Base-by-base conservation (phyloP, 64 coral and sea anemone species). In the Porites lutea region DNA sequence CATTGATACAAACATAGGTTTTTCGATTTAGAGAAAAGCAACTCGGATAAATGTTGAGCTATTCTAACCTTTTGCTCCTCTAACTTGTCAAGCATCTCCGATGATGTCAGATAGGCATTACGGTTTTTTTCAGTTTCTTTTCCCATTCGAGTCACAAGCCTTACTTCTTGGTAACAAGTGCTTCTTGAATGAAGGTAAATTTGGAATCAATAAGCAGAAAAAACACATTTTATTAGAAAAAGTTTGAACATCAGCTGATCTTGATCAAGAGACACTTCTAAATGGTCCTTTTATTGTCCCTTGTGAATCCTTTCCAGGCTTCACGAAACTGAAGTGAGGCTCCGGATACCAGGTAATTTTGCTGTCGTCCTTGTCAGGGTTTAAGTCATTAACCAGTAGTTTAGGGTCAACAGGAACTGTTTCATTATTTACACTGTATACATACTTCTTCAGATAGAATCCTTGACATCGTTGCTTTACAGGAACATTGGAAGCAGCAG, bases 121-220 rank as follows among this genome's bases (percentile, higher is more conserved):
- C 73, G 20, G 65, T 77, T 78, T 63, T 21, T 52, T 16, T 43
- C 52, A 77, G 72, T 89, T 62, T 37, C 87, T 89, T n/a, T 59
- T 78, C 62, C 58, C 74, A 59, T 73, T 61, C 14, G 81, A 65
- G 64, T 52, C 59, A 86, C 62, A 68, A 48, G 14, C 48, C 87
- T 89, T n/a, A 48, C 64, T 45, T 72, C 70, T 74, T 72, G 55
- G 86, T 46, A 88, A 27, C 86, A 88, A 55, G n/a, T 70, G 57
- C 59, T 79, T 89, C 65, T 89, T 89, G 59, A 89, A 89, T 12
- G 87, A 89, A 46, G 60, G 60, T 50, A 78, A 89, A 37, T 89
- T 89, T 45, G 87, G 74, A 64, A 89, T 89, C 6, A 59, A 77
- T 13, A 59, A 64, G 62, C 87, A 89, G 63, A 55, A 60, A 47